These are phyloP conservation scores for Mystacides longicornis DNA, from an alignment of 2,888 invertebrate species.

Conservation along the genomic window DNA sequence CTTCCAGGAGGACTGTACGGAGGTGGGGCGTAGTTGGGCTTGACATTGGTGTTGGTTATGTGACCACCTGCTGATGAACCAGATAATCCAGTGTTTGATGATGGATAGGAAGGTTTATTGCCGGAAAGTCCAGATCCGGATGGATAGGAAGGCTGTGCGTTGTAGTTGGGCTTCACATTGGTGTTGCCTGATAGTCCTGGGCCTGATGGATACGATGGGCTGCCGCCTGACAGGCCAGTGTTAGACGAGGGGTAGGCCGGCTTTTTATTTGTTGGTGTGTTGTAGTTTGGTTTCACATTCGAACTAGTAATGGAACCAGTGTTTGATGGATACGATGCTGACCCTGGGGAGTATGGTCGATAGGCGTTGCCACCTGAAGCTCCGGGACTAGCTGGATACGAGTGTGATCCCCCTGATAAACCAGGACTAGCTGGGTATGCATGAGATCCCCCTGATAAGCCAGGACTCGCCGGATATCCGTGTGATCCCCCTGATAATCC, in stretches of 20 bases:
- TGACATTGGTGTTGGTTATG: slow-evolving; percentile 2
- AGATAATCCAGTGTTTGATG: neutral
- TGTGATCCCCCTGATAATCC: neutral
- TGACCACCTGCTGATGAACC: neutral
- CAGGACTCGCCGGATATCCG: neutral
- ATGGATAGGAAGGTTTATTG: slow-evolving; percentile 6
- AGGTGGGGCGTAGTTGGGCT: slow-evolving; percentile 5
- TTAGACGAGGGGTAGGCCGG: slow-evolving; percentile 1
- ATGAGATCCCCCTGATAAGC: neutral
- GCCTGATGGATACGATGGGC: neutral
- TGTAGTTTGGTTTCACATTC: slow-evolving; percentile 8
- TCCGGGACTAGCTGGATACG: neutral
- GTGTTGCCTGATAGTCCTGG: slow-evolving; percentile 11
- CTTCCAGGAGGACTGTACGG: slow-evolving; percentile 2
- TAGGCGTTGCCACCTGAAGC: neutral
- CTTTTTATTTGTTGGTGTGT: neutral
- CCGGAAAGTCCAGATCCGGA: slow-evolving; percentile 17
- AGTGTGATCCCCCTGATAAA: neutral
- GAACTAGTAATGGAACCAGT: slow-evolving; percentile 5
- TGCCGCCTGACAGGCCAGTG: slow-evolving; percentile 8
- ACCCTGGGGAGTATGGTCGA: neutral
- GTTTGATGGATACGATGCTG: slow-evolving; percentile 5
- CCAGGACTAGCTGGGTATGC: slow-evolving; percentile 6
- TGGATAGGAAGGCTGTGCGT: slow-evolving; percentile 14
- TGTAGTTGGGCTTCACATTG: neutral